These are phyloP conservation scores for Oenanthe oenanthe DNA, from an alignment of 2,113 vertebrate genomes.

Conservation along the genomic window DNA sequence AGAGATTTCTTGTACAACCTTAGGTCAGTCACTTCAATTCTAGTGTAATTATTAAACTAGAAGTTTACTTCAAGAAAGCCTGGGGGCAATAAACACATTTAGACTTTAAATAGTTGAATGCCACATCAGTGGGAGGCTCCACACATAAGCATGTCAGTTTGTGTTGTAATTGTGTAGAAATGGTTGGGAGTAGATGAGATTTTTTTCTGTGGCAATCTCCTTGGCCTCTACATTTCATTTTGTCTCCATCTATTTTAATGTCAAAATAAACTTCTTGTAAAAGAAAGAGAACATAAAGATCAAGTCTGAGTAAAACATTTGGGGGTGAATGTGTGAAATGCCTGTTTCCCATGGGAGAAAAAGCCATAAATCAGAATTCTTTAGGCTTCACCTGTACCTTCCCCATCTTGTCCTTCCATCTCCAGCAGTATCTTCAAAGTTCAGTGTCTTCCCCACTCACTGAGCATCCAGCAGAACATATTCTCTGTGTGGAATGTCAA, in stretches of 20 bases:
- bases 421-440: not conserved
- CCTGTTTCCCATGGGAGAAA: not conserved
- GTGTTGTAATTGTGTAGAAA: not conserved
- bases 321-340: not conserved
- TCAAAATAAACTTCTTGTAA: not conserved
- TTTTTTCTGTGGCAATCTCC: not conserved
- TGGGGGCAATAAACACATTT: not conserved
- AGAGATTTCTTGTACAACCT: not conserved
- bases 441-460: not conserved
- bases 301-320: not conserved
- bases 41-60: not conserved
- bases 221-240: not conserved
- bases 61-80: not conserved
- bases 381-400: not conserved
- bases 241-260: not conserved
- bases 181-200: not conserved
- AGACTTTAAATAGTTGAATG: not conserved
- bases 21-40: not conserved
- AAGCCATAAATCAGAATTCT: not conserved
- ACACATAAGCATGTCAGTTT: not conserved
- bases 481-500: not conserved
- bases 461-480: rapidly evolving
- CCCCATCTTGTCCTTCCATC: not conserved
- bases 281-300: not conserved
- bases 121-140: not conserved